A percentile compares a stretch with the other conserved stretches of the same genome.
Evolutionary conservation across 2,113 vertebrate species (phyloP).

Genomic region (Aldabrachelys gigantea): DNA sequence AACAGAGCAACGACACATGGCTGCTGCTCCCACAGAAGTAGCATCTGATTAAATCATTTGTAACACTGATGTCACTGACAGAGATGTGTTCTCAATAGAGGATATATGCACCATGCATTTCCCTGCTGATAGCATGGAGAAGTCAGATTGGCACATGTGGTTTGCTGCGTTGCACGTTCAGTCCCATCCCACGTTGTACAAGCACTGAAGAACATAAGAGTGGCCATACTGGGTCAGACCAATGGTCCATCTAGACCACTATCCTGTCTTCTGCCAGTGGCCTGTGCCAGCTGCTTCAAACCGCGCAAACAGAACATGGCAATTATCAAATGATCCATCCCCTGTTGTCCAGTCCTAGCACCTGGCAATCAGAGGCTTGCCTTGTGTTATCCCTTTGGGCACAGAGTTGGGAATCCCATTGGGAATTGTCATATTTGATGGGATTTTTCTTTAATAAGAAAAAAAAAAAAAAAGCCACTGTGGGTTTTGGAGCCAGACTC

Average conservation of each 20-base stretch:
- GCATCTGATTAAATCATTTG: conserved; percentile 7
- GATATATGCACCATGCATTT: not conserved
- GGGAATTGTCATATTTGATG: not conserved
- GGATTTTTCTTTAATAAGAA: not conserved
- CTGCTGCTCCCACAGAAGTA: not conserved
- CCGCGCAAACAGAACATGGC: no score
- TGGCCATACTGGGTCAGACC: no score
- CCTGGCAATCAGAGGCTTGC: not conserved
- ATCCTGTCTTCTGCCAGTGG: no score
- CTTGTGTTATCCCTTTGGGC: not conserved
- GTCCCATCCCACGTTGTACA: accelerated
- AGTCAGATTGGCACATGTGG: accelerated
- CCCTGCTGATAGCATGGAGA: not conserved
- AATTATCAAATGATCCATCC: no score
- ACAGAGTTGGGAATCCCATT: not conserved
- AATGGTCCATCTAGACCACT: no score
- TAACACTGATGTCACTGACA: not conserved
- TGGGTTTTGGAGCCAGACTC: not conserved
- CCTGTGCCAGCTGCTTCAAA: no score
- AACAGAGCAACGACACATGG: not conserved
- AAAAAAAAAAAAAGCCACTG: not conserved
- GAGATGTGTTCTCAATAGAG: not conserved
- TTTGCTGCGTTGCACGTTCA: not conserved
- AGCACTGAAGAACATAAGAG: no score
- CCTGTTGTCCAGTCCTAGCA: no score